A percentile compares a stretch with the other conserved stretches of the same genome.
Evolutionary conservation across 2,888 invertebrate species (phyloP).

Genomic region (Caenorhabditis sulstoni): DNA sequence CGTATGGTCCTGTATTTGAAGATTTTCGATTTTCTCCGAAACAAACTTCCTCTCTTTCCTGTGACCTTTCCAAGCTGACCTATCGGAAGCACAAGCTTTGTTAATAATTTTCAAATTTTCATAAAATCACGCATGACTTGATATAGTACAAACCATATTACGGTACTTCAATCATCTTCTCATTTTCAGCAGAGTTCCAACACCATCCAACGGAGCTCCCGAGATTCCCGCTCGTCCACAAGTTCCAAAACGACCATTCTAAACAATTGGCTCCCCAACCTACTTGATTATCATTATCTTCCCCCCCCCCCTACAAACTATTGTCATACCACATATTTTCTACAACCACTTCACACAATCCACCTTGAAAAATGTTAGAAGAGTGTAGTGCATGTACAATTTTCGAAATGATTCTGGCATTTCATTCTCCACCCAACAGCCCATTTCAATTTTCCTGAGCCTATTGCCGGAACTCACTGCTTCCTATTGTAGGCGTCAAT

Average conservation of each 20-base stretch:
- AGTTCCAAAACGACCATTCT: conserved; percentile 60
- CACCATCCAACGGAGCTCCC: conserved; percentile 68
- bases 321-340: conserved; percentile 14
- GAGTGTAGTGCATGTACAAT: conserved; percentile 5
- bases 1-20: conserved; percentile 21
- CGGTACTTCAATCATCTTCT: background rate
- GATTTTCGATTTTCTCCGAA: background rate
- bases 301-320: no score
- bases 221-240: conserved; percentile 69
- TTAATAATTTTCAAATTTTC: background rate
- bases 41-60: conserved; percentile 10
- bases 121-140: background rate
- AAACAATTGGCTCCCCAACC: conserved; percentile 11
- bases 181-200: conserved; percentile 68
- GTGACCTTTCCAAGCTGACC: conserved; percentile 14
- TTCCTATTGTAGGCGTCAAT: conserved; percentile 24
- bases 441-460: no score
- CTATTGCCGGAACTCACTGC: no score
- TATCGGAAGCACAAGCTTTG: background rate
- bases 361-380: no score
- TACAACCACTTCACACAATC: no score
- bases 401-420: background rate
- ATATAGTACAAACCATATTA: background rate
- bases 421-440: no score
- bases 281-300: background rate